A percentile compares a stretch with the other conserved stretches of the same genome.
phyloP scores from a whole-genome alignment of 2,888 invertebrate species.

The Drosophila aldrichi region DNA sequence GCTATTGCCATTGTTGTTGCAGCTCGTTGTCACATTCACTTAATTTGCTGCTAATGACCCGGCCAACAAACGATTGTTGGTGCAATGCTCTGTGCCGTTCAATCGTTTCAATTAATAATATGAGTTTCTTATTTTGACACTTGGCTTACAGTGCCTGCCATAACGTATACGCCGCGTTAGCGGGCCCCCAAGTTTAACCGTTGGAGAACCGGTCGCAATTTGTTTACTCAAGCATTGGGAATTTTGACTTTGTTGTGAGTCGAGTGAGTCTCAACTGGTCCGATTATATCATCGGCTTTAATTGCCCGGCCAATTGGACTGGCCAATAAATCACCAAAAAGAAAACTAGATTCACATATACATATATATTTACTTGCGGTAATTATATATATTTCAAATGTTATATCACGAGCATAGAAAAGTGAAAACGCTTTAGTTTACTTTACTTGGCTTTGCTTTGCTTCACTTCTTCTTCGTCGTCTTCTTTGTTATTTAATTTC shows the following conservation, averaged over 20 bases:
- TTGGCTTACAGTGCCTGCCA: slow-evolving; percentile 38
- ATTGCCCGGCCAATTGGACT: slow-evolving; percentile 28
- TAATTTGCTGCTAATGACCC: slow-evolving; percentile 71
- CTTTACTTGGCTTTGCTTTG: background rate
- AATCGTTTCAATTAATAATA: slow-evolving; percentile 48
- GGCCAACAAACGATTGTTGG: slow-evolving; percentile 40
- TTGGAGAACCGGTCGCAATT: slow-evolving; percentile 30
- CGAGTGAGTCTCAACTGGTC: background rate
- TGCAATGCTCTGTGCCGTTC: slow-evolving; percentile 26
- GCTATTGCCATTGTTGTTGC: slow-evolving; percentile 2
- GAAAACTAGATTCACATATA: slow-evolving; percentile 4
- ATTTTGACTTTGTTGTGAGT: slow-evolving; percentile 26
- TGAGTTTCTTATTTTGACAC: slow-evolving; percentile 58
- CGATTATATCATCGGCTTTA: slow-evolving; percentile 52
- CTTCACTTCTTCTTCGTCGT: background rate
- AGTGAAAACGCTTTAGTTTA: slow-evolving; percentile 43
- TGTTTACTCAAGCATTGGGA: slow-evolving; percentile 35
- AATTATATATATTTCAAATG: slow-evolving; percentile 22
- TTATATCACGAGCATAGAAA: slow-evolving; percentile 45
- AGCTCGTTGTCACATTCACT: slow-evolving; percentile 48
- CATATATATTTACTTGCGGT: slow-evolving; percentile 1
- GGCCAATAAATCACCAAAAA: slow-evolving; percentile 51
- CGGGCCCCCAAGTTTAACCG: slow-evolving; percentile 7
- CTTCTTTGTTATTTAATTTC: background rate
- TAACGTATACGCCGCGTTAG: slow-evolving; percentile 44